phyloP scores from a whole-genome alignment of 2,113 vertebrate species.

The Stictonetta naevosa region DNA sequence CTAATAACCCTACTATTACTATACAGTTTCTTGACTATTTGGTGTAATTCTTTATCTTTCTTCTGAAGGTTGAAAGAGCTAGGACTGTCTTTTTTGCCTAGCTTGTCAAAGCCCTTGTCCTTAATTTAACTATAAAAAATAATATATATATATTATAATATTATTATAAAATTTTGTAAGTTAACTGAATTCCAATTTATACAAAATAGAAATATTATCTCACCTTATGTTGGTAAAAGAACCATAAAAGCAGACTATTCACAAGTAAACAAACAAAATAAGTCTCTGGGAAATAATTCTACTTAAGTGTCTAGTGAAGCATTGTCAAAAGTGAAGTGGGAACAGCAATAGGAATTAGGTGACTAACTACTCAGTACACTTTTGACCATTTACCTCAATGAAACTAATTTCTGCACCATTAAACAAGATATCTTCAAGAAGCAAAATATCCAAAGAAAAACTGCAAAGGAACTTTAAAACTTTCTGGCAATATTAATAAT shows the following conservation, averaged over 20 bases:
- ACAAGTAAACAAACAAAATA: background rate
- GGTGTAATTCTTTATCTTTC: background rate
- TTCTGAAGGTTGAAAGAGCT: background rate
- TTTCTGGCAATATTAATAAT: background rate
- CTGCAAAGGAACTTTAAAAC: background rate
- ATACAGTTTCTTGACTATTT: background rate
- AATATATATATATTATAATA: background rate
- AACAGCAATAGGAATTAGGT: background rate
- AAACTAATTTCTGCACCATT: background rate
- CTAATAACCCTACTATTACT: background rate
- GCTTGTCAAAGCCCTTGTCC: background rate
- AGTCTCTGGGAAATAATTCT: background rate
- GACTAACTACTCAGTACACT: background rate
- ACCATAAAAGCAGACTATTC: background rate
- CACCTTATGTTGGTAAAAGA: background rate
- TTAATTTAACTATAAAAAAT: background rate
- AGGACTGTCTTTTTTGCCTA: background rate
- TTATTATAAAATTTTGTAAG: background rate
- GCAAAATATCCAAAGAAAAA: constrained; percentile 20
- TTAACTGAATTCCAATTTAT: background rate
- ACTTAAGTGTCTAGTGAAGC: background rate
- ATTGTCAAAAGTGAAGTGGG: background rate
- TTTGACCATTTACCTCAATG: background rate
- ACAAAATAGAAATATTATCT: background rate
- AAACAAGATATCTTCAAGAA: background rate